Base-by-base conservation (phyloP, 2,888 invertebrate genomes). In the Pandemis heparana region DNA sequence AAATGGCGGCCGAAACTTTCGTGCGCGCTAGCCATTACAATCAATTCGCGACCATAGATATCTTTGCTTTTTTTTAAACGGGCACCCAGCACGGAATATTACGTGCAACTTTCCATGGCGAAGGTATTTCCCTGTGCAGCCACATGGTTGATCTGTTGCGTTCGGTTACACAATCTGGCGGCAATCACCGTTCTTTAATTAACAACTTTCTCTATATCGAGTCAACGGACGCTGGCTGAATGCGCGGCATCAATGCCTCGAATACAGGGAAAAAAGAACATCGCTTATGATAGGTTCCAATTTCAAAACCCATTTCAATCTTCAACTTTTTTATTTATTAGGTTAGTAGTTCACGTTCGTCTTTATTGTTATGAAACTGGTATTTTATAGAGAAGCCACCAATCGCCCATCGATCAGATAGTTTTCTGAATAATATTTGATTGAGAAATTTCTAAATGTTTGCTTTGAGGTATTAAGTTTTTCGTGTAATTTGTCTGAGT, bases 141-240 rank as follows among this genome's bases (percentile, higher is more conserved):
- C 85, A 84, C 85, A 84, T 83, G 88, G 78, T 82, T 81, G 81
- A 84, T 84, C 85, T 83, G 86, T 88, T 90, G 85, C 88, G 84
- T 87, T 85, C 82, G 70, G 84, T 92, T 92, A 87, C 88, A 91
- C 91, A 93, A 92, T 89, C 87, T 75, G 75, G 78, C 72, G 82
- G 83, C 89, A 87, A 90, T 91, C 89, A 84, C 81, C 79, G 82
- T 77, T 86, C 85, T 85, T 77, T 92, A 91, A 92, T 92, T 92
- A 91, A 85, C 85, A 88, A 92, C 93, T 93, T 93, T 93, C 93
- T 92, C 92, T 84, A 79, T 77, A 80, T 79, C 83, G 85, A 91
- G 92, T 91, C 92, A 91, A 90, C 85, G 91, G 86, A 90, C 92
- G 86, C 79, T 78, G 77, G 77, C 78, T 77, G 77, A 80, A 81